Evolutionary conservation across 2,113 vertebrate species (phyloP).

Genomic region (Labeo rohita): DNA sequence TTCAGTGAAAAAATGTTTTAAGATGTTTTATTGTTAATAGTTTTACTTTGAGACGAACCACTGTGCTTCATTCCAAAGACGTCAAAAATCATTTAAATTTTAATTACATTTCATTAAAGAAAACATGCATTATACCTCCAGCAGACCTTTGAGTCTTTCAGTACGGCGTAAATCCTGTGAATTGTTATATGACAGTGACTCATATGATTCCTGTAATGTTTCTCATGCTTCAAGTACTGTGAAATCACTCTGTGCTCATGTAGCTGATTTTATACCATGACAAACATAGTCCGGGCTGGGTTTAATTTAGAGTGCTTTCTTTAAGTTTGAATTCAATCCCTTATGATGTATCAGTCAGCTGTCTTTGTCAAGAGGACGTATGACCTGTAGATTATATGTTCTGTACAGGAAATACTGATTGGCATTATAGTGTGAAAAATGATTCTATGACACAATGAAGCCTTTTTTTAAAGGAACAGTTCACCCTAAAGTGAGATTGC

Average conservation of each 20-base stretch:
- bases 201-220: neutral
- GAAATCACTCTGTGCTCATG: neutral
- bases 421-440: conserved; percentile 32
- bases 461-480: neutral
- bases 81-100: neutral
- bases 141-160: conserved; percentile 25
- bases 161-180: neutral
- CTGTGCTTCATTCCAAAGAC: neutral
- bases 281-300: neutral
- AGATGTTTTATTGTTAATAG: neutral
- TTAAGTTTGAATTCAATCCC: neutral
- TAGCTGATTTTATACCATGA: neutral
- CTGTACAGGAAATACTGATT: neutral
- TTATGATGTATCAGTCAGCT: neutral
- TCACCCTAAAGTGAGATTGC: neutral
- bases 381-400: neutral
- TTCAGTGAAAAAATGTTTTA: neutral
- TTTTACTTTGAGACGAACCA: neutral
- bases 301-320: neutral
- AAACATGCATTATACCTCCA: neutral
- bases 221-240: neutral
- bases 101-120: neutral
- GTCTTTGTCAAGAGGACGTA: neutral
- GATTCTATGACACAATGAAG: neutral
- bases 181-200: neutral